Evolutionary conservation across 2,797 vertebrate genomes (phyloP), one percentile per base, ranked within the genome.

Genomic region (Yasuhikotakia modesta): DNA sequence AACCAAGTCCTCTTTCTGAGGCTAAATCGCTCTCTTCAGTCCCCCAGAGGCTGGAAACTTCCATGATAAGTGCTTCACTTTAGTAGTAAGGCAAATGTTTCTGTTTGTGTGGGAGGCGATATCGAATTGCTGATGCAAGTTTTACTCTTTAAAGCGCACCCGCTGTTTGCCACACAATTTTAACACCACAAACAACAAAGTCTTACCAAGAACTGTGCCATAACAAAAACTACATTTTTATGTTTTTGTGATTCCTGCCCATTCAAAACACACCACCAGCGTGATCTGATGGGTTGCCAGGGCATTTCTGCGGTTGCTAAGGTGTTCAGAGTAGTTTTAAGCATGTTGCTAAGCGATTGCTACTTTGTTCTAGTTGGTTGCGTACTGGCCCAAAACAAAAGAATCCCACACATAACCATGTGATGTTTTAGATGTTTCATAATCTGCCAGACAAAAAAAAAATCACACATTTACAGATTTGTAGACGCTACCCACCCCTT

Each of bases 61-160:
- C 64, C 73, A 66, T 35, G 21, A 55, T 75, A 66, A 75, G 61
- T 66, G 61, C 50, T 45, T 66, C 48, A n/a, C 32, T 35, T 65
- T 50, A 66, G 21, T 0, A 66, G 63, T 50, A 75, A 75, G 27
- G 63, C 61, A 75, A 75, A 75, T 75, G 63, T 75, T 75, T 48
- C 73, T 75, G 61, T 75, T 75, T 66, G 50, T 65, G 73, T 66
- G 50, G 73, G 73, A 66, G 61, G 48, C 11, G 73, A 66, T 75
- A 66, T 65, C 50, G 61, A n/a, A n/a, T n/a, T n/a, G n/a, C n/a
- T n/a, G n/a, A n/a, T n/a, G n/a, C n/a, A n/a, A n/a, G n/a, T n/a
- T n/a, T n/a, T n/a, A n/a, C n/a, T n/a, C n/a, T n/a, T n/a, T n/a
- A n/a, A n/a, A n/a, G n/a, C n/a, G n/a, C 50, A 19, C 22, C 22